Evolutionary conservation across 2,888 invertebrate genomes (phyloP).

Genomic region (Troides oblongomaculatus): DNA sequence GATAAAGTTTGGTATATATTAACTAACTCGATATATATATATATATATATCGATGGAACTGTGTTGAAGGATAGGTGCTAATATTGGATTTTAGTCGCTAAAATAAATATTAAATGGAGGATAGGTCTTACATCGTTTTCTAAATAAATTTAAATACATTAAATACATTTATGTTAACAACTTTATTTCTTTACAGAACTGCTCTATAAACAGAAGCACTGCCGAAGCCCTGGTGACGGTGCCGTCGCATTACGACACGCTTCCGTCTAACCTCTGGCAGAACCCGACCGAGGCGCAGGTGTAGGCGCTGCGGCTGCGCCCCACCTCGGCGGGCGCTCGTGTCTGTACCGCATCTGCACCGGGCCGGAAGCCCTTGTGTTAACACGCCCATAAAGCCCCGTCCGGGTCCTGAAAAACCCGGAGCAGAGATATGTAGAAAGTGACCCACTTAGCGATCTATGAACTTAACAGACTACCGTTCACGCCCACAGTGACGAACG

Average conservation of each 20-base stretch:
- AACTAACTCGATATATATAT: no score
- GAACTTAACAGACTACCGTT: conserved; percentile 49
- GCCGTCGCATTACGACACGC: conserved; percentile 86
- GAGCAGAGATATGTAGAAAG: conserved; percentile 40
- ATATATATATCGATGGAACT: no score
- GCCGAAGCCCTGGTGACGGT: conserved; percentile 88
- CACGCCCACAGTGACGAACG: conserved; percentile 23
- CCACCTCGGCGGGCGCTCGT: conserved; percentile 43
- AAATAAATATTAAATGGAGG: no score
- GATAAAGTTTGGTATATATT: no score
- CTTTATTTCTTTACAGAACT: conserved; percentile 78
- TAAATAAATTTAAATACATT: neutral
- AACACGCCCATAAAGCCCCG: conserved; percentile 42
- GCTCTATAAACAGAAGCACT: conserved; percentile 82
- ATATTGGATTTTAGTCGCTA: no score
- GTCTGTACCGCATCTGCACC: conserved; percentile 53
- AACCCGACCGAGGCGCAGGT: conserved; percentile 65
- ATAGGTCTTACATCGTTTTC: no score
- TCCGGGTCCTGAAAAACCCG: conserved; percentile 71
- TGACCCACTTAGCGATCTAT: conserved; percentile 48
- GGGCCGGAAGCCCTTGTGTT: conserved; percentile 43
- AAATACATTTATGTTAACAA: neutral
- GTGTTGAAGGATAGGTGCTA: no score
- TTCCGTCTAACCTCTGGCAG: conserved; percentile 76
- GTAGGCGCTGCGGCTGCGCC: conserved; percentile 53